Conservation (phyloP, 2,888 invertebrate genomes). For the Cybosia mesomella region DNA sequence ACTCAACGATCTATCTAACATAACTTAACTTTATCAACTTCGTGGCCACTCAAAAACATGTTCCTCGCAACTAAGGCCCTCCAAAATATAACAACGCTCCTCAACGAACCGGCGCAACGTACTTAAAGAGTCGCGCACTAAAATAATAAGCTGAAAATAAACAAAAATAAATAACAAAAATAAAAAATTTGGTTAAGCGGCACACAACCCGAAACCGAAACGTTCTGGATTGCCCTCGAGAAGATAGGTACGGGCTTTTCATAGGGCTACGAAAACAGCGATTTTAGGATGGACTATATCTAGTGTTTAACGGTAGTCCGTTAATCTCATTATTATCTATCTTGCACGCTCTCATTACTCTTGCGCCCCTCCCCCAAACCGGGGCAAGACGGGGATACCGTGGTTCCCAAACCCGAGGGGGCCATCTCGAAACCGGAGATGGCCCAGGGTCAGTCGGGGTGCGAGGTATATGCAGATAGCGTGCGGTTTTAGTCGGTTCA, state of each 20-base stretch:
- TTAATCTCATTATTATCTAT: neutral
- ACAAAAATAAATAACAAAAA: conserved; percentile 58
- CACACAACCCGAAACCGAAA: conserved; percentile 79
- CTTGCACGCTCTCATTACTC: too few relatives aligned
- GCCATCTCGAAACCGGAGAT: too few relatives aligned
- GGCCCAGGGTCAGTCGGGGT: too few relatives aligned
- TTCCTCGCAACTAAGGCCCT: conserved; percentile 57
- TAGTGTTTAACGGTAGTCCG: neutral
- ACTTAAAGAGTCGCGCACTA: conserved; percentile 69
- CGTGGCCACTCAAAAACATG: conserved; percentile 30
- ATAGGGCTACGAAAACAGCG: conserved; percentile 61
- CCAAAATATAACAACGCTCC: conserved; percentile 61
- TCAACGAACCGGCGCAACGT: conserved; percentile 58
- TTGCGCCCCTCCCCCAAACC: too few relatives aligned
- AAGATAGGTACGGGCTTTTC: conserved; percentile 67
- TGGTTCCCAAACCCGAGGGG: too few relatives aligned
- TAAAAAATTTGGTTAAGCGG: conserved; percentile 76
- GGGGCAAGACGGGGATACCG: too few relatives aligned
- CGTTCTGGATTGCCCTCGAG: conserved; percentile 82
- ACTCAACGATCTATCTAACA: too few relatives aligned
- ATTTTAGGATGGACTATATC: neutral
- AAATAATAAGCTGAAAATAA: conserved; percentile 73
- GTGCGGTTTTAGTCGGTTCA: too few relatives aligned
- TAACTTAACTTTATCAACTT: neutral
- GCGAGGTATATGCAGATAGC: too few relatives aligned